phyloP scores from a whole-genome alignment of 2,888 invertebrate genomes.

The Dendrolimus pini region DNA sequence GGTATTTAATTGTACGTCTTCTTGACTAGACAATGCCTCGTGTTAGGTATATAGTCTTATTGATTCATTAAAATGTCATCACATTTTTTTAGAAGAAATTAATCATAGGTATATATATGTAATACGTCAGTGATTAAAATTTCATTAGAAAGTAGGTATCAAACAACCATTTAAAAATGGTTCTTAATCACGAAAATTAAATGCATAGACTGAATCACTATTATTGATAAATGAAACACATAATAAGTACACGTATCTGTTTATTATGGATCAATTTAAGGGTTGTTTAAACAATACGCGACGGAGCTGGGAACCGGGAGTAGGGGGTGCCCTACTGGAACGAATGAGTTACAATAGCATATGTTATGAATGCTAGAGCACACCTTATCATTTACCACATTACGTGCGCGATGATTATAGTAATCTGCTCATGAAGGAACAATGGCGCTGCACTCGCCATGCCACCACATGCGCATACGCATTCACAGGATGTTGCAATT shows the following conservation, averaged over 20 bases:
- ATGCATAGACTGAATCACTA: too few relatives aligned
- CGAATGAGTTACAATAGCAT: conserved; percentile 70
- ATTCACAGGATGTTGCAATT: conserved; percentile 40
- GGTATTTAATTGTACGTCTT: too few relatives aligned
- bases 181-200: too few relatives aligned
- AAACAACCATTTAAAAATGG: too few relatives aligned
- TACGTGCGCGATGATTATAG: conserved; percentile 73
- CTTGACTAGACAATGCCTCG: too few relatives aligned
- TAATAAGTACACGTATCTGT: neutral
- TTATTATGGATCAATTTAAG: conserved; percentile 21
- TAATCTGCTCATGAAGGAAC: conserved; percentile 70
- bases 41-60: too few relatives aligned
- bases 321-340: conserved; percentile 43
- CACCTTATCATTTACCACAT: conserved; percentile 75
- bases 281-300: conserved; percentile 33
- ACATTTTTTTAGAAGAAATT: too few relatives aligned
- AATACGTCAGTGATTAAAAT: too few relatives aligned
- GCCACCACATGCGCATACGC: conserved; percentile 48
- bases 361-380: conserved; percentile 68
- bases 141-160: too few relatives aligned
- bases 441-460: conserved; percentile 54
- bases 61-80: too few relatives aligned
- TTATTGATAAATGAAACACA: neutral
- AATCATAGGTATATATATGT: too few relatives aligned
- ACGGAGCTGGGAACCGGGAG: conserved; percentile 12